A percentile compares a stretch with the other conserved stretches of the same genome.
These are phyloP conservation scores for Melipona beecheii DNA, from an alignment of 2,888 invertebrate species.

Conservation along the genomic window DNA sequence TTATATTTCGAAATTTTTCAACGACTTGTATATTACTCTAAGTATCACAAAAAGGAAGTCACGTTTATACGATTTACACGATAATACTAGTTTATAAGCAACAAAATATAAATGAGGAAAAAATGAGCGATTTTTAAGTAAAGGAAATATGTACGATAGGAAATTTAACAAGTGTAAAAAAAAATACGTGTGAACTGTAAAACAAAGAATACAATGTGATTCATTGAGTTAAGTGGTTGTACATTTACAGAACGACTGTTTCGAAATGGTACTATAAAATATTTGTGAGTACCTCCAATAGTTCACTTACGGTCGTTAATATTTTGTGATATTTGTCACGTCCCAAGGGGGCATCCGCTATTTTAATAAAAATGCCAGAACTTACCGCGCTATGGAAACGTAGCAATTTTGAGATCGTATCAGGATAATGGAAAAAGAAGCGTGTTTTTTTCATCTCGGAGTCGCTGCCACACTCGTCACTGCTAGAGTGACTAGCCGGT, in stretches of 20 bases:
- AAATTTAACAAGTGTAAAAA: constrained; percentile 54
- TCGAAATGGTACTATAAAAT: constrained; percentile 14
- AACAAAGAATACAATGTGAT: constrained; percentile 16
- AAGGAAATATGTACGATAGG: constrained; percentile 73
- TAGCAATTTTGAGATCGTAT: no score
- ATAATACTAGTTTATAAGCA: constrained; percentile 50
- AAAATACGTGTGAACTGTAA: constrained; percentile 16
- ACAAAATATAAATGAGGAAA: constrained; percentile 15
- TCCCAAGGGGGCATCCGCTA: no score
- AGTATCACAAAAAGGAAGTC: constrained; percentile 26
- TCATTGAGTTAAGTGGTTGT: constrained; percentile 41
- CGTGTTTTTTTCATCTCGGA: no score
- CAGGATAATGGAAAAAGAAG: no score
- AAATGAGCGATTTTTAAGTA: constrained; percentile 40
- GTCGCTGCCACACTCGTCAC: no score
- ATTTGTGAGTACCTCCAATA: constrained; percentile 22
- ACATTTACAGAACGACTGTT: constrained; percentile 44
- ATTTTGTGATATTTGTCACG: constrained; percentile 34
- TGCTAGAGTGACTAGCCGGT: no score
- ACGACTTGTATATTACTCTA: constrained; percentile 58
- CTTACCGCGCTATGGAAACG: no score
- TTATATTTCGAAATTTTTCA: constrained; percentile 22
- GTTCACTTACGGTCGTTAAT: constrained; percentile 20
- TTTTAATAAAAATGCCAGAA: no score
- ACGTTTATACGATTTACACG: constrained; percentile 62